Percentiles rank a stretch among this genome's conserved stretches.
Conservation (phyloP, 1,140 invertebrate species). For the Globodera ellingtonae region DNA sequence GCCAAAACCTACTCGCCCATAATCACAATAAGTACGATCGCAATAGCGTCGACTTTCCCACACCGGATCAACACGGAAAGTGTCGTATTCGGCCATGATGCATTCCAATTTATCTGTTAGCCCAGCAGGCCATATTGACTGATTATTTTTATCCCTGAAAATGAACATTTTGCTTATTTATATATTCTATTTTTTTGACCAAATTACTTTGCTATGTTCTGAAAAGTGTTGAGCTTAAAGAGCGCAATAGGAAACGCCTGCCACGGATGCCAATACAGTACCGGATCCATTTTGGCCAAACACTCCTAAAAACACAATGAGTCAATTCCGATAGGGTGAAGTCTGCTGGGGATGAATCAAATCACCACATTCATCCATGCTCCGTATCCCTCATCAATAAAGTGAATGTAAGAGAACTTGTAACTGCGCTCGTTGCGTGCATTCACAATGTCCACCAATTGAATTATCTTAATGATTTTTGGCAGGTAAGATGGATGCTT, state of each 20-base stretch:
- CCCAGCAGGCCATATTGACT: background rate
- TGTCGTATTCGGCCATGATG: constrained; percentile 32
- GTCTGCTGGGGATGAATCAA: background rate
- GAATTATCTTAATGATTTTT: background rate
- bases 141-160: background rate
- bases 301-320: constrained; percentile 24
- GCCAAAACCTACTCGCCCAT: constrained; percentile 16
- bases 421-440: constrained; percentile 8
- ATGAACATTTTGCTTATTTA: background rate
- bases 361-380: constrained; percentile 32
- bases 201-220: background rate
- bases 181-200: no score
- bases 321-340: background rate
- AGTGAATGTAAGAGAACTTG: constrained; percentile 22
- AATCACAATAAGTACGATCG: constrained; percentile 25
- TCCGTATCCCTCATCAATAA: constrained; percentile 38
- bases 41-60: constrained; percentile 4
- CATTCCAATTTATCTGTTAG: constrained; percentile 5
- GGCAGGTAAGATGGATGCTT: no score
- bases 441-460: background rate
- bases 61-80: constrained; percentile 28
- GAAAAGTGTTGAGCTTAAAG: constrained; percentile 23
- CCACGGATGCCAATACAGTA: constrained; percentile 33
- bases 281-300: constrained; percentile 33
- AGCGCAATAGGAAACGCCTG: constrained; percentile 38